Evolutionary conservation across 2,888 invertebrate genomes (phyloP).

Genomic region (Pyrgus malvae): DNA sequence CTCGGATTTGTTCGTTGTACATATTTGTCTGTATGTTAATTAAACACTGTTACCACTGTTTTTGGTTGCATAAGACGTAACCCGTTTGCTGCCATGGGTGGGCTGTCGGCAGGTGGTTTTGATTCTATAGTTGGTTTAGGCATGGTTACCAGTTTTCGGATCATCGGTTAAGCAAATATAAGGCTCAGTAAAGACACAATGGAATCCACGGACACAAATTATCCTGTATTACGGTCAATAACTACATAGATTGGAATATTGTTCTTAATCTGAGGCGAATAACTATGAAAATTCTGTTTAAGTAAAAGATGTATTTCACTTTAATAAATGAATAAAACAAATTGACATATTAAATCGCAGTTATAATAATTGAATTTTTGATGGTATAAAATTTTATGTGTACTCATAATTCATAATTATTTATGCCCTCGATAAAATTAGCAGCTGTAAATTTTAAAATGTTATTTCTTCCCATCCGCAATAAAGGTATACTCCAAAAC

Average conservation of each 20-base stretch:
- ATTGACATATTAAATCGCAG: neutral
- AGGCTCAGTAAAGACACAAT: neutral
- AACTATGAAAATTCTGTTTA: too few relatives aligned
- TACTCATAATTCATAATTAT: slow-evolving; percentile 7
- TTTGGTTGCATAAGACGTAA: slow-evolving; percentile 24
- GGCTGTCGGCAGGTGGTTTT: slow-evolving; percentile 12
- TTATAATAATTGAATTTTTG: neutral
- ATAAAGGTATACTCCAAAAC: too few relatives aligned
- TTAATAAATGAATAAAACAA: too few relatives aligned
- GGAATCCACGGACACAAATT: neutral
- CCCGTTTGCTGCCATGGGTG: slow-evolving; percentile 19
- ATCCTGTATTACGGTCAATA: too few relatives aligned
- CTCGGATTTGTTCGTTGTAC: slow-evolving; percentile 20
- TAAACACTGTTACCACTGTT: slow-evolving; percentile 25
- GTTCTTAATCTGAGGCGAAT: too few relatives aligned
- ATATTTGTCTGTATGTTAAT: slow-evolving; percentile 24
- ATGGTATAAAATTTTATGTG: slow-evolving; percentile 3
- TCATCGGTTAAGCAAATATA: slow-evolving; percentile 5
- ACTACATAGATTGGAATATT: too few relatives aligned
- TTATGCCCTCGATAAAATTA: slow-evolving; percentile 3
- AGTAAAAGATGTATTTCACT: too few relatives aligned
- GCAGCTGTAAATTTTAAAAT: neutral
- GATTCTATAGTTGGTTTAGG: slow-evolving; percentile 14
- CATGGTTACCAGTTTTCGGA: neutral
- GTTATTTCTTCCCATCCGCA: too few relatives aligned